Base-by-base conservation (phyloP, 2,797 vertebrate genomes). In the Labeo calbasu region DNA sequence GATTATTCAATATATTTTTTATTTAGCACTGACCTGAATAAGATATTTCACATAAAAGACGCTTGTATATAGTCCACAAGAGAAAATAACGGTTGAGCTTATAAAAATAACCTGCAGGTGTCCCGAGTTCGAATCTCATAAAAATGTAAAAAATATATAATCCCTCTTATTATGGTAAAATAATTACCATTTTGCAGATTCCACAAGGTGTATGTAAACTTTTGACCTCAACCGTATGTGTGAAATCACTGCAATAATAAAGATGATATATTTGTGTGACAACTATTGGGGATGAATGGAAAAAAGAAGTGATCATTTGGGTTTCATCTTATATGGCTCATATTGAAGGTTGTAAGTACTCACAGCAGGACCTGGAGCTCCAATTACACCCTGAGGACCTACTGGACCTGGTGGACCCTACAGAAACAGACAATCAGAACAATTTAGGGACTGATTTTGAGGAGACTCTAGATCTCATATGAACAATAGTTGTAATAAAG, bases 281-380 rank as follows among this genome's bases (percentile, higher is more conserved):
- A 25, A 5, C 17, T 11, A 40, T 36, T 68, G 10, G 2, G 14
- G 70, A 46, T 40, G 3, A 36, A 28, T 19, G 15, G 15, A 13
- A 61, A 80, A 36, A 48, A 19, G 61, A 40, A 19, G 51, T 15
- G 13, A 76, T 36, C 12, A 9, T 57, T 76, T 57, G 12, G 51
- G 21, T 40, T 40, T 40, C 13, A 57, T 57, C 12, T 28, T 36
- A 40, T 40, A 57, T 2, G 23, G 57, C 11, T 50, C 9, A 46
- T 50, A 25, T 65, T 1, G n/a, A 72, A 8, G 36, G 21, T 66
- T 70, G 21, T 77, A 51, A 19, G 87, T 90, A 98, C 98, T 98
- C 89, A 99, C 98, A 91, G 98, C 97, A 90, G 98, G 97, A 86
- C 98, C 98, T 55, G 98, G 98, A 87, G 97, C 97, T 84, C 98